Base-by-base conservation (phyloP, 2,888 invertebrate species). In the Pheosia tremula region DNA sequence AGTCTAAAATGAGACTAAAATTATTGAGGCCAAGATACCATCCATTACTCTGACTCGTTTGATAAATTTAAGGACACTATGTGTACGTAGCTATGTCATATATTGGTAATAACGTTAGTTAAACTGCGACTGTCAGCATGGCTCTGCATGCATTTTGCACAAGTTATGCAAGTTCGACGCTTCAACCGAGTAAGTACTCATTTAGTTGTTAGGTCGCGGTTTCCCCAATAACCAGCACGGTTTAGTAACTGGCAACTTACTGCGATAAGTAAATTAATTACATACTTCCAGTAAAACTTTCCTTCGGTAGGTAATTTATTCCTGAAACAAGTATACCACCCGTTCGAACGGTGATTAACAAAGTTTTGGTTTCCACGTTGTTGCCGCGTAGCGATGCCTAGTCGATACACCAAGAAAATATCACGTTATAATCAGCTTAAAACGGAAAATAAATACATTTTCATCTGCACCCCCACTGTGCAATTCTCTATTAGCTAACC, bases 221-320 rank as follows among this genome's bases (percentile, higher is more conserved):
- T 66, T 60, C 58, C 63, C 66, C 54, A 63, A 69, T 66, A 63
- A 62, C 60, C 61, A 66, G 58, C 68, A 71, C 68, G 75, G 66
- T 75, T 70, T 63, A 66, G 63, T 62, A 69, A 75, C 69, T 69
- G 60, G 65, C 75, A 78, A 78, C 80, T 80, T 60, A 75, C 73
- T 79, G 70, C 68, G 72, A 75, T 83, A 83, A 85, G 83, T 81
- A 87, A 83, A 87, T 88, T 88, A 85, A 83, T 81, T 87, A 83
- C 86, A 88, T 88, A 84, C 84, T 84, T 85, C 78, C 64, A 68
- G 66, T 64, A 66, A 79, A 86, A 86, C 77, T 85, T 85, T 72
- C 78, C 75, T 71, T 74, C 71, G 73, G 81, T 86, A 86, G 72
- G 81, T 86, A 86, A 88, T 87, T 88, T 86, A 86, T 88, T 85